Percentiles rank a stretch among this genome's conserved stretches.
Evolutionary conservation across 2,888 invertebrate genomes (phyloP).

Genomic region (Clusia tigrina): DNA sequence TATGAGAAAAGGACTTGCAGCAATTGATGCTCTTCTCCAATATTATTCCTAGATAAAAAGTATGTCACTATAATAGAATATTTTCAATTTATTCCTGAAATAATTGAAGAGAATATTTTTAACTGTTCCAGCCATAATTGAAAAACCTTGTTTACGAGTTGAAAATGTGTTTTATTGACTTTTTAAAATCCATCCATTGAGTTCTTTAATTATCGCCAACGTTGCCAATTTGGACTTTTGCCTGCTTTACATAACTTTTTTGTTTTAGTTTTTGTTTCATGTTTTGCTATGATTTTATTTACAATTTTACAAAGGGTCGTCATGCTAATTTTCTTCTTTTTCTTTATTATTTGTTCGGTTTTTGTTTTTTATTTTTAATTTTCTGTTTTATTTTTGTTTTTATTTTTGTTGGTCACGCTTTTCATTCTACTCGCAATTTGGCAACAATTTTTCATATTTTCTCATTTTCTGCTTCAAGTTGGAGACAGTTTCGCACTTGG

Average conservation of each 20-base stretch:
- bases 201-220: not conserved
- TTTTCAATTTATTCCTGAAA: too few relatives aligned
- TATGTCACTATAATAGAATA: too few relatives aligned
- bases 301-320: constrained; percentile 5
- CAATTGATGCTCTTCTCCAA: too few relatives aligned
- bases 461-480: too few relatives aligned
- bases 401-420: not conserved
- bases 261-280: too few relatives aligned
- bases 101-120: too few relatives aligned
- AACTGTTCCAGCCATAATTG: too few relatives aligned
- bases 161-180: not conserved
- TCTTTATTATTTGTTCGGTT: not conserved
- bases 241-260: too few relatives aligned
- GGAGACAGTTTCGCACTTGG: not conserved
- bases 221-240: not conserved
- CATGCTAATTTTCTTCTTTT: not conserved
- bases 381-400: not conserved
- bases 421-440: not conserved
- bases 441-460: not conserved
- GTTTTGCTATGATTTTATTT: not conserved
- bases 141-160: not conserved
- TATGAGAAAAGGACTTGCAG: too few relatives aligned
- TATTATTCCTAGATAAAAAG: too few relatives aligned
- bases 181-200: not conserved
- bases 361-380: not conserved